phyloP scores from a whole-genome alignment of 1,140 invertebrate species.

The Latrodectus geometricus region DNA sequence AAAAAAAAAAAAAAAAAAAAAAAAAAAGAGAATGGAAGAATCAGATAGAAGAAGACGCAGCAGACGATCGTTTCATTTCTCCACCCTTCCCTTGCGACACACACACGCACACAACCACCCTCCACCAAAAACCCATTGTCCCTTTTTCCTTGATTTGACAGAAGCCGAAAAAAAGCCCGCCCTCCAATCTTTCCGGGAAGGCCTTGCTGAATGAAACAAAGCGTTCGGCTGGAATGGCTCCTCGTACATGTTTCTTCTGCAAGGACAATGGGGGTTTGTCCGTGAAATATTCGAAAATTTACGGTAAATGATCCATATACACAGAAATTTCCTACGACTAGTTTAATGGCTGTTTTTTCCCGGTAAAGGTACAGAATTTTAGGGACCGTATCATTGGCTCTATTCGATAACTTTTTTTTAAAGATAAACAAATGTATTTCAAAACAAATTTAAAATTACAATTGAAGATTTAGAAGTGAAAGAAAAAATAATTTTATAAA shows the following conservation, averaged over 20 bases:
- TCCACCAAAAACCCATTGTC: constrained; percentile 19
- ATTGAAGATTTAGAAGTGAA: too few relatives aligned
- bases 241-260: not conserved
- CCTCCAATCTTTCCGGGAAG: constrained; percentile 30
- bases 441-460: too few relatives aligned
- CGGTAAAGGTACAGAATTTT: not conserved
- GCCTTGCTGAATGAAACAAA: constrained; percentile 24
- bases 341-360: not conserved
- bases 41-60: not conserved
- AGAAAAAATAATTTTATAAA: too few relatives aligned
- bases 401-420: too few relatives aligned
- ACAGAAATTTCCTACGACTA: not conserved
- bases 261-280: constrained; percentile 6
- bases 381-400: not conserved
- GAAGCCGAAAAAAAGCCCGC: constrained; percentile 22
- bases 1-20: too few relatives aligned
- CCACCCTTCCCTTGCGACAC: constrained; percentile 31
- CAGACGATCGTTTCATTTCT: constrained; percentile 29
- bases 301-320: not conserved
- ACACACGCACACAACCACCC: not conserved
- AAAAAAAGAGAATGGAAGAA: constrained; percentile 9
- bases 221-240: not conserved
- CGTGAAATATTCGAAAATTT: constrained; percentile 2
- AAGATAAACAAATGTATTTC: too few relatives aligned
- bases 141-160: constrained; percentile 51